phyloP scores from a whole-genome alignment of 1,140 invertebrate genomes.

The Drosophila ambigua region DNA sequence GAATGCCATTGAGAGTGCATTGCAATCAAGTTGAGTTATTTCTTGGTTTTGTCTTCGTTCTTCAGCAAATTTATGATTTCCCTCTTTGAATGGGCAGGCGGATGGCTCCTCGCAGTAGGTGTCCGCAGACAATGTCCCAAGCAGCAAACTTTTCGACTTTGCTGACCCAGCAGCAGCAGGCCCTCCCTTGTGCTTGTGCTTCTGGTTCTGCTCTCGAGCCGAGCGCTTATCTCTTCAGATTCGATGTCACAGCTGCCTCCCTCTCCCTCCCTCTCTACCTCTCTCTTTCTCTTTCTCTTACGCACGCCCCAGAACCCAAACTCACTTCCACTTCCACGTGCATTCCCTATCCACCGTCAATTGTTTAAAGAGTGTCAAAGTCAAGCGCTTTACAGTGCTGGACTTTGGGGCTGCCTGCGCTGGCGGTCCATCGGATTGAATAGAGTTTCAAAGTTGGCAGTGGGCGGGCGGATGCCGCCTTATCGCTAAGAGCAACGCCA shows the following conservation, averaged over 20 bases:
- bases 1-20: slow-evolving; percentile 9
- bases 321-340: neutral
- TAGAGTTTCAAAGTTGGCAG: neutral
- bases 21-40: slow-evolving; percentile 14
- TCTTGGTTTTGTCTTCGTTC: slow-evolving; percentile 27
- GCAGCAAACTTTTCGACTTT: slow-evolving; percentile 65
- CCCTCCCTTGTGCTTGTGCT: neutral
- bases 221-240: slow-evolving; percentile 68
- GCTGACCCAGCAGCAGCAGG: slow-evolving; percentile 25
- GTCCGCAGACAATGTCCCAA: slow-evolving; percentile 19
- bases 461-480: slow-evolving; percentile 25
- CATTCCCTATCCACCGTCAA: slow-evolving; percentile 48
- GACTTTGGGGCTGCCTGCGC: slow-evolving; percentile 40
- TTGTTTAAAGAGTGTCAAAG: slow-evolving; percentile 82
- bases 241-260: slow-evolving; percentile 55
- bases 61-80: slow-evolving; percentile 19
- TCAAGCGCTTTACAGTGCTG: slow-evolving; percentile 70
- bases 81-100: no score
- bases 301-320: slow-evolving; percentile 23
- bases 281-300: neutral
- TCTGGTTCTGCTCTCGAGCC: slow-evolving; percentile 5
- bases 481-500: slow-evolving; percentile 75
- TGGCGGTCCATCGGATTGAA: slow-evolving; percentile 3
- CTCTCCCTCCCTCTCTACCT: neutral
- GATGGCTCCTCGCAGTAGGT: no score